Percentiles rank a stretch among this genome's conserved stretches.
Evolutionary conservation across 2,888 invertebrate species (phyloP).

Genomic region (Nasonovia ribisnigri): DNA sequence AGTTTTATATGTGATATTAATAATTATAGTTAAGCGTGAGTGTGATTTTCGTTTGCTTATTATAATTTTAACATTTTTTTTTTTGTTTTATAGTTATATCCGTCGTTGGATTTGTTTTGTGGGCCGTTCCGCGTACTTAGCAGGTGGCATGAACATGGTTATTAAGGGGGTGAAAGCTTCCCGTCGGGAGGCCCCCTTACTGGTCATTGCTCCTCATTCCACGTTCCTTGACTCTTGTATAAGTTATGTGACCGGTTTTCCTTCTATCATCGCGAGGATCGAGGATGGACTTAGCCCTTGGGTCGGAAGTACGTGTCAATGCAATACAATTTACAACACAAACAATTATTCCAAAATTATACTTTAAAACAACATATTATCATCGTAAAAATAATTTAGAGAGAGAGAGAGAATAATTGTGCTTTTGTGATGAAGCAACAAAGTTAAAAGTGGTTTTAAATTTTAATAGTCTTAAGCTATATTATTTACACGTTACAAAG

Average conservation of each 20-base stretch:
- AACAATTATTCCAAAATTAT: neutral
- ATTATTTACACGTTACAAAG: neutral
- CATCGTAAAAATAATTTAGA: neutral
- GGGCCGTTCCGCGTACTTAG: conserved; percentile 81
- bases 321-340: neutral
- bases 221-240: conserved; percentile 90
- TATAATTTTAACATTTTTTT: conserved; percentile 37
- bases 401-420: neutral
- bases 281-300: conserved; percentile 85
- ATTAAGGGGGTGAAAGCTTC: conserved; percentile 83
- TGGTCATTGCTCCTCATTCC: conserved; percentile 90
- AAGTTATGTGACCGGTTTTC: conserved; percentile 85
- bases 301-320: conserved; percentile 84
- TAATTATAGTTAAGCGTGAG: neutral
- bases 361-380: neutral
- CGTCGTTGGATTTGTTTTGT: conserved; percentile 79
- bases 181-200: conserved; percentile 84
- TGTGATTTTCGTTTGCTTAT: conserved; percentile 10
- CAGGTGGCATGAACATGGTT: conserved; percentile 83
- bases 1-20: neutral
- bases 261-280: conserved; percentile 85
- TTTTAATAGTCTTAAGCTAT: neutral
- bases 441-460: neutral
- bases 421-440: neutral
- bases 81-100: conserved; percentile 67